Percentiles rank a stretch among this genome's conserved stretches.
phyloP scores from a whole-genome alignment of 1,140 invertebrate genomes.

The Drosophila jambulina region DNA sequence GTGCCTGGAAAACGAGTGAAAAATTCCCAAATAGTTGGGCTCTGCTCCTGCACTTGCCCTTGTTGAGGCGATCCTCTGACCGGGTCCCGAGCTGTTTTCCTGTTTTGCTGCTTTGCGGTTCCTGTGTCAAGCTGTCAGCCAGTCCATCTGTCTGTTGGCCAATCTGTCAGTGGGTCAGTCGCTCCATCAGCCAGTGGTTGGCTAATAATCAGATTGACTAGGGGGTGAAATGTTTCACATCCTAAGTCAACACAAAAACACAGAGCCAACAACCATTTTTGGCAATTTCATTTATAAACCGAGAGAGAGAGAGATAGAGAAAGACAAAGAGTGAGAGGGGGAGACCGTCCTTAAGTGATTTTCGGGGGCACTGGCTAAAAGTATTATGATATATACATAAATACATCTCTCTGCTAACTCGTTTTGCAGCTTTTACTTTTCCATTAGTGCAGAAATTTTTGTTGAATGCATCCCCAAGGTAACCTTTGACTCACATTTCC shows the following conservation, averaged over 20 bases:
- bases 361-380: conserved; percentile 33
- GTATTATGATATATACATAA: conserved; percentile 53
- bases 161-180: conserved; percentile 39
- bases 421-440: conserved; percentile 74
- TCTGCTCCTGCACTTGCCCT: conserved; percentile 29
- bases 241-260: conserved; percentile 65
- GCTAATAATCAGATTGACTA: conserved; percentile 66
- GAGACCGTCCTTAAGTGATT: conserved; percentile 60
- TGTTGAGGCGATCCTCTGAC: conserved; percentile 4
- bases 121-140: conserved; percentile 35
- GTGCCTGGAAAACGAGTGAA: conserved; percentile 66
- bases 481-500: conserved; percentile 68
- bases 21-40: conserved; percentile 67
- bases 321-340: not conserved
- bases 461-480: conserved; percentile 75
- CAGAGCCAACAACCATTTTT: conserved; percentile 42
- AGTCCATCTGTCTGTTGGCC: conserved; percentile 28
- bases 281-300: conserved; percentile 41
- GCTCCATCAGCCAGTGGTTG: conserved; percentile 31
- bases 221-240: conserved; percentile 45
- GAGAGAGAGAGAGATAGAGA: not conserved
- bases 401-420: conserved; percentile 50
- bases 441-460: conserved; percentile 75
- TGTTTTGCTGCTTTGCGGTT: conserved; percentile 16
- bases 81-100: not conserved